Evolutionary conservation across 30 jellyfish, hydroid and myxozoan genomes (phyloP).

Genomic region (Nemopilema nomurai): DNA sequence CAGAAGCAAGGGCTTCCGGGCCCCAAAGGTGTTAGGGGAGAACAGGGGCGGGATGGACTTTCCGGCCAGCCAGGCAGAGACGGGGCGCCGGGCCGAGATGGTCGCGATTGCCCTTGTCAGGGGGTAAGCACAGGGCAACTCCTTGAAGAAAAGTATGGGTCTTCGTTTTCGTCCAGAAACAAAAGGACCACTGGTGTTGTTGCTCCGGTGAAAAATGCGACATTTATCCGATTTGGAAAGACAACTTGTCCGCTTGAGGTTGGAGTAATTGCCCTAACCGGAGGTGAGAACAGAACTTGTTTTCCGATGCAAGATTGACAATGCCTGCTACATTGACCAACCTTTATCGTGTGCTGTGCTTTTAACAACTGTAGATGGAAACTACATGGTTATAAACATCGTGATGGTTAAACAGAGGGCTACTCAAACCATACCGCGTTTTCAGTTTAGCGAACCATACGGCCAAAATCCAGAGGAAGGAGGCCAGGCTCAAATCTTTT

Average conservation of each 20-base stretch:
- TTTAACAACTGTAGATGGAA: too few species aligned
- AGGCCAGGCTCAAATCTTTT: too few species aligned
- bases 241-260: conserved; percentile 41
- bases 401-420: too few species aligned
- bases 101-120: conserved; percentile 74
- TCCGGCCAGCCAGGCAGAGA: conserved; percentile 85
- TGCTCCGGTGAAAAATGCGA: conserved; percentile 44
- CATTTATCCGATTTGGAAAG: conserved; percentile 56
- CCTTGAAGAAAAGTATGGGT: conserved; percentile 7
- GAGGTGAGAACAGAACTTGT: too few species aligned
- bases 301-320: too few species aligned
- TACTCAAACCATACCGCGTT: too few species aligned
- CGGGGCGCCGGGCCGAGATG: conserved; percentile 83
- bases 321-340: too few species aligned
- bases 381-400: too few species aligned
- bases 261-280: conserved; percentile 31
- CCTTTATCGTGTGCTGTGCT: too few species aligned
- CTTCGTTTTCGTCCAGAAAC: conserved; percentile 38
- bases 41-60: conserved; percentile 76
- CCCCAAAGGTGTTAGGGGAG: conserved; percentile 57
- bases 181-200: conserved; percentile 28
- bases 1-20: conserved; percentile 55
- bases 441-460: too few species aligned
- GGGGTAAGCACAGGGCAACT: neutral
- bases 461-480: too few species aligned